Percentiles rank a stretch among this genome's conserved stretches.
phyloP scores from a whole-genome alignment of 2,113 vertebrate species.

The Elephas maximus region DNA sequence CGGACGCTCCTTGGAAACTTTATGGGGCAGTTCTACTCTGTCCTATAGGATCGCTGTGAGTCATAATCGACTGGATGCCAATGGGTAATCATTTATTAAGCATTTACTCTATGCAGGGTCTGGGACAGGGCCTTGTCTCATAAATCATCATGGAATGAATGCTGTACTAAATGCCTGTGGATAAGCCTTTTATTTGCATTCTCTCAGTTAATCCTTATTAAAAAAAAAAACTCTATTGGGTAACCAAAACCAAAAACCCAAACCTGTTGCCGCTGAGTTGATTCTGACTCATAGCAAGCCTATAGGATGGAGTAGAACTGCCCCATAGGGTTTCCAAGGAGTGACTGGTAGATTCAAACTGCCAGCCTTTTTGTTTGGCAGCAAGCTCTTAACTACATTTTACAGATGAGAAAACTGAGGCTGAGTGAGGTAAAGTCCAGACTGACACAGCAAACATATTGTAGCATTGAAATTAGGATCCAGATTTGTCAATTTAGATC shows the following conservation, averaged over 20 bases:
- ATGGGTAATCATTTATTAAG: background rate
- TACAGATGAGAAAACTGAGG: background rate
- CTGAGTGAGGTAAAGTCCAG: background rate
- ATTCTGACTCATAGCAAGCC: too few species aligned
- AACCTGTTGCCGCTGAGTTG: too few species aligned
- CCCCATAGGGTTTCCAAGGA: too few species aligned
- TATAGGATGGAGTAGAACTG: too few species aligned
- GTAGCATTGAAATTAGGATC: background rate
- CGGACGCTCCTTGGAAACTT: too few species aligned
- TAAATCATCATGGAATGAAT: background rate
- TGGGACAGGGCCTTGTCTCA: background rate
- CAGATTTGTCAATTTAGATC: background rate
- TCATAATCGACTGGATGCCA: too few species aligned
- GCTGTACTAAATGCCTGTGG: background rate
- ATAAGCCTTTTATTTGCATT: background rate
- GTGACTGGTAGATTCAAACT: too few species aligned
- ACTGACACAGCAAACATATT: background rate
- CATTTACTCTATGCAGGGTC: background rate
- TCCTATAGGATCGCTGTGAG: too few species aligned
- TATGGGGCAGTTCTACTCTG: too few species aligned
- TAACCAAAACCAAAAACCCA: too few species aligned
- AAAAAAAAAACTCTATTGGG: background rate
- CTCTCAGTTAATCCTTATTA: background rate
- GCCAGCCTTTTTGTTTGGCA: too few species aligned
- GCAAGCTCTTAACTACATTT: background rate